Conservation (phyloP, 1,140 invertebrate genomes). For the Musca domestica region DNA sequence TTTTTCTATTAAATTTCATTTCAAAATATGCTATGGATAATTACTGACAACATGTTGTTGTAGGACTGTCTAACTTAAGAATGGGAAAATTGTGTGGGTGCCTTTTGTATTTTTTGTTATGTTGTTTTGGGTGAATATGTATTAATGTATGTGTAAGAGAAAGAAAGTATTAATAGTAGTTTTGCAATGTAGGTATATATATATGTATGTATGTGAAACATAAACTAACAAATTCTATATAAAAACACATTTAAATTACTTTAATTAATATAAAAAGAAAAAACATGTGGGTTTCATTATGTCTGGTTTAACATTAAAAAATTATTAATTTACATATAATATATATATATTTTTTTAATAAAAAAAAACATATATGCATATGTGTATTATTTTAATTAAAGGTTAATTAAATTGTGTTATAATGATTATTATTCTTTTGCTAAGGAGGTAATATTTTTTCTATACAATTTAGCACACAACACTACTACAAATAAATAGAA, state of each 20-base stretch:
- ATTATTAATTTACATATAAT: constrained; percentile 3
- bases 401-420: too few species aligned
- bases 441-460: constrained; percentile 21
- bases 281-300: too few species aligned
- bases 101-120: too few species aligned
- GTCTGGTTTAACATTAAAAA: too few species aligned
- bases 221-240: constrained; percentile 20
- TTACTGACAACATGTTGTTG: too few species aligned
- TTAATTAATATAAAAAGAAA: not conserved
- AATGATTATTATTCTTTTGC: not conserved
- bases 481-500: not conserved
- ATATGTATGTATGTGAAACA: constrained; percentile 2
- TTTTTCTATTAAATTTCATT: too few species aligned
- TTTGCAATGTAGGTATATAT: not conserved
- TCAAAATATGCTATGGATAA: too few species aligned
- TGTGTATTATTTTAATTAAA: too few species aligned
- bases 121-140: not conserved
- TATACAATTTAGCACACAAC: not conserved
- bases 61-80: too few species aligned
- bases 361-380: constrained; percentile 1
- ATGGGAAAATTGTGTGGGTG: too few species aligned
- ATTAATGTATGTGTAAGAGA: not conserved
- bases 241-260: constrained; percentile 22
- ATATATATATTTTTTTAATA: not conserved
- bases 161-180: not conserved